Percentiles rank a stretch among this genome's conserved stretches.
These are phyloP conservation scores for Oegoconia quadripuncta DNA, from an alignment of 2,888 invertebrate genomes.

Conservation along the genomic window DNA sequence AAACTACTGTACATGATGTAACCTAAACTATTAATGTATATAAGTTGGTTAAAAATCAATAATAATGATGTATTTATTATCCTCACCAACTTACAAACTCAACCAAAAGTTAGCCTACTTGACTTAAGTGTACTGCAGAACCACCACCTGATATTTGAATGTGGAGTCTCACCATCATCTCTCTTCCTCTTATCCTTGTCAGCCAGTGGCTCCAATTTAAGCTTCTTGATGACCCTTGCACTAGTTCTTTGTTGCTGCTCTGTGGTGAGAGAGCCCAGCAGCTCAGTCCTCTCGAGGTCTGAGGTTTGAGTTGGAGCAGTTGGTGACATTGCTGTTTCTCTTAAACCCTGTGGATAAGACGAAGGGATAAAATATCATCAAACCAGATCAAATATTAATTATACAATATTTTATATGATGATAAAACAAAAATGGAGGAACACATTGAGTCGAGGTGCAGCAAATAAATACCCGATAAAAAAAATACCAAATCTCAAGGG, in stretches of 20 bases:
- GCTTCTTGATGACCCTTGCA: slow-evolving; percentile 88
- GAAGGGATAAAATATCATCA: background rate
- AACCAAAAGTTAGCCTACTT: background rate
- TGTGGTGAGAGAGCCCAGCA: slow-evolving; percentile 85
- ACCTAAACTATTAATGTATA: too few relatives aligned
- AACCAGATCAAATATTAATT: background rate
- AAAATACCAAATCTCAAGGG: too few relatives aligned
- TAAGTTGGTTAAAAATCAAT: too few relatives aligned
- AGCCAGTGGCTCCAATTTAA: slow-evolving; percentile 80
- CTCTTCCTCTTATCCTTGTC: slow-evolving; percentile 49
- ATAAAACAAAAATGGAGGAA: too few relatives aligned
- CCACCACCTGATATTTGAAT: too few relatives aligned
- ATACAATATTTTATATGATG: too few relatives aligned
- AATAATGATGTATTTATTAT: too few relatives aligned
- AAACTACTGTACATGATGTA: too few relatives aligned
- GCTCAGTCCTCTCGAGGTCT: slow-evolving; percentile 62
- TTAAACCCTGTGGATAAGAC: background rate
- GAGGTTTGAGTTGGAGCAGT: slow-evolving; percentile 27
- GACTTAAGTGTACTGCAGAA: too few relatives aligned
- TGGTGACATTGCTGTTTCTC: slow-evolving; percentile 42
- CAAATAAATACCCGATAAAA: too few relatives aligned
- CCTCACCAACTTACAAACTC: too few relatives aligned
- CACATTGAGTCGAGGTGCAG: too few relatives aligned
- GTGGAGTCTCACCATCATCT: slow-evolving; percentile 29
- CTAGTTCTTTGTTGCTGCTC: slow-evolving; percentile 82